Evolutionary conservation across 2,113 vertebrate genomes (phyloP).

Genomic region (Cathartes aura): DNA sequence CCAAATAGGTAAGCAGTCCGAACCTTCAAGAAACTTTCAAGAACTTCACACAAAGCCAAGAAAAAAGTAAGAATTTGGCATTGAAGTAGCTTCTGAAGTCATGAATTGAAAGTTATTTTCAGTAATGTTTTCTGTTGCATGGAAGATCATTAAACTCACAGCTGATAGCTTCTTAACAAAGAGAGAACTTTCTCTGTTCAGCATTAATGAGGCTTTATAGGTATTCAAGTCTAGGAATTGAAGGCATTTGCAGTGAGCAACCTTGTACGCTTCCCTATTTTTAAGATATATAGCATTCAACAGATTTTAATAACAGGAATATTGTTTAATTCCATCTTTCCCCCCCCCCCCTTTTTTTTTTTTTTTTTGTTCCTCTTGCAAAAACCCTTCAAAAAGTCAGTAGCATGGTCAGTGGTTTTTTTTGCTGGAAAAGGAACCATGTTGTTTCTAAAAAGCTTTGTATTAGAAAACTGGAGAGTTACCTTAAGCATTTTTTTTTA

Average conservation of each 20-base stretch:
- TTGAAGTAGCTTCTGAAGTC: background rate
- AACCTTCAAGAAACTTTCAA: background rate
- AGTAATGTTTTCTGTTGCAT: background rate
- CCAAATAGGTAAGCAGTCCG: background rate
- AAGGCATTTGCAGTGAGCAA: background rate
- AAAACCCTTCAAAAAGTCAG: background rate
- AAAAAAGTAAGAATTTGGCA: background rate
- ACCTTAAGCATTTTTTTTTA: background rate
- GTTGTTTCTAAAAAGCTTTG: background rate
- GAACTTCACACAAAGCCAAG: background rate
- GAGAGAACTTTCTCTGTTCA: background rate
- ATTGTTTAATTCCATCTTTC: background rate
- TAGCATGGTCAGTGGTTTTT: background rate
- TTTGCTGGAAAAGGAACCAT: background rate
- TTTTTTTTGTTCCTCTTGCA: background rate
- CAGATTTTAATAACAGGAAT: background rate
- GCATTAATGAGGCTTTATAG: background rate
- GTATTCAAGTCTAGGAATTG: background rate
- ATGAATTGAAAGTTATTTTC: background rate
- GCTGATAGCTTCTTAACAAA: background rate
- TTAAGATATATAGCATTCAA: background rate
- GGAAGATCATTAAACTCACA: background rate
- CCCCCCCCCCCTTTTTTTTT: rapidly evolving
- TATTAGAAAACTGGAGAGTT: background rate
- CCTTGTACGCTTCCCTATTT: background rate